Conservation (phyloP, 2,888 invertebrate genomes). For the Protodeltote pygarga region DNA sequence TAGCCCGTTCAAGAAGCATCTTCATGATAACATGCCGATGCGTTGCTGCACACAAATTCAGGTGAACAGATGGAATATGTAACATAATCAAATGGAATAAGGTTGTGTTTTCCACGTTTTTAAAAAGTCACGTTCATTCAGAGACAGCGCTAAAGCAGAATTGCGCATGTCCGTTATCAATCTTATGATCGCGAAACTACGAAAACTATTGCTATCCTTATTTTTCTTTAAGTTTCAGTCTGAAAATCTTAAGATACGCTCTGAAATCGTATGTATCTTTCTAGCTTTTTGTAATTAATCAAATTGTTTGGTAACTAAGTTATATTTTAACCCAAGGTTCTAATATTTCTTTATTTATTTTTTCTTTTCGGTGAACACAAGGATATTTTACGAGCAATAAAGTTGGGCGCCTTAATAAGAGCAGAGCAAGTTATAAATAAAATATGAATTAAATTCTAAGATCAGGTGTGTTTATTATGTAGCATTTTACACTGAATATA, state of each 20-base stretch:
- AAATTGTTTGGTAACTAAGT: constrained; percentile 46
- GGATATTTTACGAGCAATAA: constrained; percentile 59
- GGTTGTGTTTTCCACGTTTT: constrained; percentile 57
- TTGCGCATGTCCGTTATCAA: constrained; percentile 81
- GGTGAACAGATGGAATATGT: constrained; percentile 48
- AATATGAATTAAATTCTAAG: constrained; percentile 52
- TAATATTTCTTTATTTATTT: constrained; percentile 42
- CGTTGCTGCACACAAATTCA: constrained; percentile 72
- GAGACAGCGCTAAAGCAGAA: constrained; percentile 56
- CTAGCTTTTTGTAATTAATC: constrained; percentile 41
- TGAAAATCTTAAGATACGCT: constrained; percentile 15
- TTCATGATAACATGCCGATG: constrained; percentile 62
- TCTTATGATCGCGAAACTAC: constrained; percentile 71
- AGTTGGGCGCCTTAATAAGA: constrained; percentile 53
- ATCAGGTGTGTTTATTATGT: constrained; percentile 38
- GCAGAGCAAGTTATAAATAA: constrained; percentile 57
- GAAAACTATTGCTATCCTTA: constrained; percentile 81
- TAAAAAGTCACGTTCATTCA: constrained; percentile 62
- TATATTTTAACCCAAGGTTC: constrained; percentile 24
- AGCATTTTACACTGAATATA: constrained; percentile 13
- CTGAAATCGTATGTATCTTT: constrained; percentile 12
- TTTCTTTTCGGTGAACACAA: constrained; percentile 39
- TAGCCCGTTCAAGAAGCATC: constrained; percentile 67
- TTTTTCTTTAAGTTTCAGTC: constrained; percentile 69
- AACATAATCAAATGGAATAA: constrained; percentile 57